Evolutionary conservation across 2,888 invertebrate species (phyloP).

Genomic region (Acleris literana): DNA sequence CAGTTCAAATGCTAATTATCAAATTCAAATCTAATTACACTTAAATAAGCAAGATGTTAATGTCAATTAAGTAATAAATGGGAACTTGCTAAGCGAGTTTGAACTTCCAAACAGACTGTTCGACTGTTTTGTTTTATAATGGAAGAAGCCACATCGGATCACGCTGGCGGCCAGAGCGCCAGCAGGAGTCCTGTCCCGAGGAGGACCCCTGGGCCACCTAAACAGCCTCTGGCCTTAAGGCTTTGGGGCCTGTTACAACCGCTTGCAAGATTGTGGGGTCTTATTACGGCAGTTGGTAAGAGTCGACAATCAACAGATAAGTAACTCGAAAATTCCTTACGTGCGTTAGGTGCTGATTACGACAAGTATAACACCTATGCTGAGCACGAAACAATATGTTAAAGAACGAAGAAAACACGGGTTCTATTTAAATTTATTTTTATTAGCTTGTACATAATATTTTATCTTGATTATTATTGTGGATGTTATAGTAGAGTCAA

Average conservation of each 20-base stretch:
- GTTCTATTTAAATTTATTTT: too few species aligned
- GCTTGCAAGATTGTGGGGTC: slow-evolving; percentile 74
- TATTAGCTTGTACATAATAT: too few species aligned
- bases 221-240: slow-evolving; percentile 64
- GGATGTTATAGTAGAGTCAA: too few species aligned
- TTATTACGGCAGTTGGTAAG: slow-evolving; percentile 74
- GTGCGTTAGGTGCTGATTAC: too few species aligned
- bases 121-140: slow-evolving; percentile 26
- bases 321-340: too few species aligned
- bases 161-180: slow-evolving; percentile 41
- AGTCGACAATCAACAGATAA: slow-evolving; percentile 15
- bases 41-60: slow-evolving; percentile 7
- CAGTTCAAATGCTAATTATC: background rate
- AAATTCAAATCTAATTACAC: background rate
- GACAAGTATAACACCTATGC: too few species aligned
- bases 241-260: slow-evolving; percentile 77
- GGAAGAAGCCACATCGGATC: slow-evolving; percentile 50
- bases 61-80: slow-evolving; percentile 8
- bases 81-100: slow-evolving; percentile 7
- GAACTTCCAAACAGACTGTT: slow-evolving; percentile 1
- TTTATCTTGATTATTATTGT: too few species aligned
- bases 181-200: slow-evolving; percentile 49
- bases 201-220: slow-evolving; percentile 50
- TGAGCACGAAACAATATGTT: too few species aligned
- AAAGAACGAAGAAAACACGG: too few species aligned